Evolutionary conservation across 2,113 vertebrate genomes (phyloP), one percentile per base, ranked within the genome.

Genomic region (Rissa tridactyla): DNA sequence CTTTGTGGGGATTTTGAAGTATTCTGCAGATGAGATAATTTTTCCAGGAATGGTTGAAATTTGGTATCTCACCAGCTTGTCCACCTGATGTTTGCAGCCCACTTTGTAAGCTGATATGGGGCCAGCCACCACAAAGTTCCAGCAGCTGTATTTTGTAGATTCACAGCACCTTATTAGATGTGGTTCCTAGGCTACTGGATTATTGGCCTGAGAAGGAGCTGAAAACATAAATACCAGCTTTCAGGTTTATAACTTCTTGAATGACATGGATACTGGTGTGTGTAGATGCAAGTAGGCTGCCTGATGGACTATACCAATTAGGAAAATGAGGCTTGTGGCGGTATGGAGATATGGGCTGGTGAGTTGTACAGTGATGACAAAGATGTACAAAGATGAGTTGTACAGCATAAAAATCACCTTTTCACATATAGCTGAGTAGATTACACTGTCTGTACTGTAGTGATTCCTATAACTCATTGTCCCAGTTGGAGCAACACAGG

Each of bases 341-440:
- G 3, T 54, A 12, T 23, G 27, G 30, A 2, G 1, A 8, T 25
- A 25, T 0, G 1, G 38, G 5, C 9, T 88, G 46, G 2, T 5
- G 62, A 80, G 46, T 49, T 42, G 4, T 58, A 47, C 16, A 42
- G 44, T 38, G 9, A 38, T 38, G 38, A 38, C 38, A 38, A 38
- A 38, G 38, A 38, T 9, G 38, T 38, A 38, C 38, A 78, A 16
- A n/a, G 46, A 3, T 5, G 62, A 80, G 46, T 49, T 42, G 4
- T 58, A 47, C 16, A 42, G 44, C 30, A 22, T 76, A 46, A 66
- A 82, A 54, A 4, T 9, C 18, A 54, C 3, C 7, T 52, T 60
- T 90, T 90, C 1, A 0, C 10, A 36, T 83, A 6, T 4, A 13
- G 9, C 15, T 86, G 27, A 76, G 42, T 13, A 60, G 42, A 60